Base-by-base conservation (phyloP, 2,888 invertebrate genomes). In the Eupithecia abbreviata region DNA sequence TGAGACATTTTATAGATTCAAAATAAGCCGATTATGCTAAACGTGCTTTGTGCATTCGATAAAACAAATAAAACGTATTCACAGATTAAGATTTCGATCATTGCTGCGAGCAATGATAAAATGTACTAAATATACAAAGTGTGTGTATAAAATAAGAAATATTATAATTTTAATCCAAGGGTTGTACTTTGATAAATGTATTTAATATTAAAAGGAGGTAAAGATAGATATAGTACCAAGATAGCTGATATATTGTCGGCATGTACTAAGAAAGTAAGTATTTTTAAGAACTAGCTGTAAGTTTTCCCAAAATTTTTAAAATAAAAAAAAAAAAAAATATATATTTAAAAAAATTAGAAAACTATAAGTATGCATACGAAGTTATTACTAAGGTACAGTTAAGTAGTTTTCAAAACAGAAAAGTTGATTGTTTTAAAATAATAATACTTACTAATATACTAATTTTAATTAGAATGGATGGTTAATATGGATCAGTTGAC, bases 21-120 rank as follows among this genome's bases (percentile, higher is more conserved):
- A 67, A 89, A 90, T 90, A 89, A 90, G 88, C 87, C 87, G 90
- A 92, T 91, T 91, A 91, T 91, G 89, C 90, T 89, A 91, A 92
- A 85, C 85, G 84, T 77, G 83, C 81, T 85, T 83, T 83, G 84
- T 84, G 83, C 84, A 84, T 85, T 67, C 49, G 76, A 79, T 77
- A 77, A 79, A 79, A 76, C 69, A 76, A 80, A 74, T 66, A 74
- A 75, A 77, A 70, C 45, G 82, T 79, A 79, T 79, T 79, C 82
- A 58, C 82, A 84, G 87, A 88, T 84, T 84, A 88, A 85, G 84
- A 86, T 86, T 75, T 74, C 47, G 75, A 75, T 72, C 72, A 75
- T 49, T 72, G 72, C 75, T 75, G 72, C 72, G n/a, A 69, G 72
- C 62, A 73, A 71, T 70, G 72, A 75, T 72, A 72, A 10, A 73